A percentile compares a stretch with the other conserved stretches of the same genome.
These are phyloP conservation scores for Elegia similella DNA, from an alignment of 2,888 invertebrate genomes.

Conservation along the genomic window DNA sequence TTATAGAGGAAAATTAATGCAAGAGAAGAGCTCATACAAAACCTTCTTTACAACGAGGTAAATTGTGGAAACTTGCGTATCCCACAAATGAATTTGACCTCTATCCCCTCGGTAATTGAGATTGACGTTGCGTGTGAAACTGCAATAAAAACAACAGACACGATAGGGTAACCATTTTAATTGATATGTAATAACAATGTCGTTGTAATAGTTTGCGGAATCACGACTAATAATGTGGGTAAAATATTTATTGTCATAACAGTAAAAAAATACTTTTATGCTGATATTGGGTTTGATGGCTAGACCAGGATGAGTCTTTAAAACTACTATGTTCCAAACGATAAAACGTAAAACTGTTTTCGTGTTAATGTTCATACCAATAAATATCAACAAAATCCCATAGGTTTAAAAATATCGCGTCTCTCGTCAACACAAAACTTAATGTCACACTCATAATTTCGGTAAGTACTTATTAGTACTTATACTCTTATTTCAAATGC, in stretches of 20 bases:
- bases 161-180: neutral
- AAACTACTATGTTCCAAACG: too few species aligned
- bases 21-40: neutral
- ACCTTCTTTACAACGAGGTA: neutral
- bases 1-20: constrained; percentile 2
- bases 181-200: neutral
- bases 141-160: constrained; percentile 3
- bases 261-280: too few species aligned
- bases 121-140: constrained; percentile 20
- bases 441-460: too few species aligned
- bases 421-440: too few species aligned
- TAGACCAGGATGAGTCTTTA: too few species aligned
- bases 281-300: too few species aligned
- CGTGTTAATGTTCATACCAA: too few species aligned
- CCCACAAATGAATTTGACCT: constrained; percentile 13
- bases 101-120: constrained; percentile 19
- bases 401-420: too few species aligned
- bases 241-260: neutral
- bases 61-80: neutral
- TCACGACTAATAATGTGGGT: neutral
- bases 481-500: too few species aligned
- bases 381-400: too few species aligned
- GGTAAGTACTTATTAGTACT: too few species aligned
- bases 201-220: neutral
- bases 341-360: too few species aligned